These are phyloP conservation scores for Esox lucius DNA, from an alignment of 2,797 vertebrate species.

Conservation along the genomic window DNA sequence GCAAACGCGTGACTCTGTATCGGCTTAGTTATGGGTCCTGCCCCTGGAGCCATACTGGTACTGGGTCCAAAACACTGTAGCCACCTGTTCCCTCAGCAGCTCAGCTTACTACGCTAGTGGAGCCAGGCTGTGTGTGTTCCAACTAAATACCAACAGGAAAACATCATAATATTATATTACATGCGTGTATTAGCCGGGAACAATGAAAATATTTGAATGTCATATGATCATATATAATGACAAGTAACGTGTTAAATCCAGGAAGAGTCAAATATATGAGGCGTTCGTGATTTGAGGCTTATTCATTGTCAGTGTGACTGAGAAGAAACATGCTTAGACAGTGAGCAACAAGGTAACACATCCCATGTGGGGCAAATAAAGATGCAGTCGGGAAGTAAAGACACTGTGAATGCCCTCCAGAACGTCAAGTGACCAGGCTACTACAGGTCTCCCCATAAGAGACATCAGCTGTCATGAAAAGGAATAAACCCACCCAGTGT, in stretches of 20 bases:
- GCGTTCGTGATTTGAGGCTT: conserved; percentile 5
- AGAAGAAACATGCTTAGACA: conserved; percentile 72
- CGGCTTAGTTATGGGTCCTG: not conserved
- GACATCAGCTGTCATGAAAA: conserved; percentile 65
- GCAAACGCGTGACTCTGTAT: not conserved
- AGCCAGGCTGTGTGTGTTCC: not conserved
- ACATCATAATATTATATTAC: not conserved
- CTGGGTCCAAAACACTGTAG: not conserved
- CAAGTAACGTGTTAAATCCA: not conserved
- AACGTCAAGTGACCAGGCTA: conserved; percentile 57
- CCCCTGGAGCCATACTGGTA: not conserved
- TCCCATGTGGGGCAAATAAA: conserved; percentile 47
- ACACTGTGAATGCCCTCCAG: conserved; percentile 57
- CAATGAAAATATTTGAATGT: no score
- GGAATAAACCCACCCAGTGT: conserved; percentile 44
- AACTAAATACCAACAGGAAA: not conserved
- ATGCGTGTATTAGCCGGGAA: no score
- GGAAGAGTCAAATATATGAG: not conserved
- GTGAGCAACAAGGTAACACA: conserved; percentile 60
- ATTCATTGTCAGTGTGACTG: conserved; percentile 58
- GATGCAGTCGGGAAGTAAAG: conserved; percentile 60
- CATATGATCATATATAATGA: no score
- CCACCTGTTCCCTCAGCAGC: not conserved
- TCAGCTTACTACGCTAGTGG: not conserved
- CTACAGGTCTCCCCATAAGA: conserved; percentile 37